phyloP scores from a whole-genome alignment of 2,888 invertebrate species.

The Prenolepis imparis region DNA sequence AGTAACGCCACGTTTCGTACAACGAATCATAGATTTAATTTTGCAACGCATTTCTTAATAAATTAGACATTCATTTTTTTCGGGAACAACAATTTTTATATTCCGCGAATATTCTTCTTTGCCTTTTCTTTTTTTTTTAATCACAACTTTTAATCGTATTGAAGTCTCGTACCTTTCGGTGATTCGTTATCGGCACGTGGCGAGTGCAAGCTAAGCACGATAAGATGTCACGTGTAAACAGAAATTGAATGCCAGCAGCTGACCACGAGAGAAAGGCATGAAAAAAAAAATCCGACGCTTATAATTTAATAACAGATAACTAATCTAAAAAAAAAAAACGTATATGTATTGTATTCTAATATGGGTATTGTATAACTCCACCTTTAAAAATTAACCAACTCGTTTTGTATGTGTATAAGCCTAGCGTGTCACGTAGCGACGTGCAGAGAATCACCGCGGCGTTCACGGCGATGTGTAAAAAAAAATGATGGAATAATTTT shows the following conservation, averaged over 20 bases:
- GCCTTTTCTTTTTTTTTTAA: constrained; percentile 9
- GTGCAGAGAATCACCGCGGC: constrained; percentile 63
- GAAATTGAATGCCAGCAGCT: constrained; percentile 68
- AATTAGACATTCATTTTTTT: not conserved
- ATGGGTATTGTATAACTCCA: constrained; percentile 82
- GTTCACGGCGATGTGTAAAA: constrained; percentile 38
- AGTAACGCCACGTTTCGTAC: constrained; percentile 68
- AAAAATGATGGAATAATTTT: constrained; percentile 38
- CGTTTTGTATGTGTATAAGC: constrained; percentile 76
- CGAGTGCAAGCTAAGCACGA: constrained; percentile 61
- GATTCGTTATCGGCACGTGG: constrained; percentile 70
- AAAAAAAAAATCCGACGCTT: constrained; percentile 83
- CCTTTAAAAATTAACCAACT: constrained; percentile 74
- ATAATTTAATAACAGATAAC: constrained; percentile 83
- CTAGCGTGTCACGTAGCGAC: constrained; percentile 63
- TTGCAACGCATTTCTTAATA: constrained; percentile 6
- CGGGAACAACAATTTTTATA: not conserved
- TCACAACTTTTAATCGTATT: not conserved
- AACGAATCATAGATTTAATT: constrained; percentile 60
- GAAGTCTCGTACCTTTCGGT: constrained; percentile 52
- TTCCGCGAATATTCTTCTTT: not conserved
- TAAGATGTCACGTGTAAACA: constrained; percentile 68
- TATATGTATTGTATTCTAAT: constrained; percentile 83
- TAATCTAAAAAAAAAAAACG: constrained; percentile 81
- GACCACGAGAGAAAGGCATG: constrained; percentile 67